phyloP scores from a whole-genome alignment of 2,888 invertebrate species.

The Leuctra nigra region DNA sequence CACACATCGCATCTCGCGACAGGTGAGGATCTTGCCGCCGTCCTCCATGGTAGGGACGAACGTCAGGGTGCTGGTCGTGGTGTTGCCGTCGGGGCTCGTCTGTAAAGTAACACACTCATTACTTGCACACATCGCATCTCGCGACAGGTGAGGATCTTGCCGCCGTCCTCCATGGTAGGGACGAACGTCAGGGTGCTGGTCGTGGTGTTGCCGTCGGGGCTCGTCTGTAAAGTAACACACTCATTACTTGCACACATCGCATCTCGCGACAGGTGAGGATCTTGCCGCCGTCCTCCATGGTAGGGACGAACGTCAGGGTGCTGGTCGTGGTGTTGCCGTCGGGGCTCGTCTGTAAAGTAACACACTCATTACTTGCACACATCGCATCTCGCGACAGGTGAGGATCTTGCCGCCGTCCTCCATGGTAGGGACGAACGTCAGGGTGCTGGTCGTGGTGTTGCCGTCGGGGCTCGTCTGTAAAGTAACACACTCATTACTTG shows the following conservation, averaged over 20 bases:
- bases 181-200: slow-evolving; percentile 68
- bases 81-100: slow-evolving; percentile 53
- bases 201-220: slow-evolving; percentile 62
- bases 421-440: slow-evolving; percentile 69
- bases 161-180: slow-evolving; percentile 74
- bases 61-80: slow-evolving; percentile 68
- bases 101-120: no score
- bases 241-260: no score
- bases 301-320: slow-evolving; percentile 66
- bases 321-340: slow-evolving; percentile 74
- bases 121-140: no score
- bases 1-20: no score
- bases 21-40: slow-evolving; percentile 67
- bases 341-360: slow-evolving; percentile 14
- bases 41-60: slow-evolving; percentile 74
- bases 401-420: slow-evolving; percentile 74
- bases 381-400: no score
- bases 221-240: slow-evolving; percentile 17
- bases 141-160: slow-evolving; percentile 68
- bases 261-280: slow-evolving; percentile 70
- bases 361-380: no score
- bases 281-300: slow-evolving; percentile 73
- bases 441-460: slow-evolving; percentile 68
- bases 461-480: slow-evolving; percentile 43
- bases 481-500: no score